Evolutionary conservation across 1,140 invertebrate species (phyloP).

Genomic region (Drosophila bocki): DNA sequence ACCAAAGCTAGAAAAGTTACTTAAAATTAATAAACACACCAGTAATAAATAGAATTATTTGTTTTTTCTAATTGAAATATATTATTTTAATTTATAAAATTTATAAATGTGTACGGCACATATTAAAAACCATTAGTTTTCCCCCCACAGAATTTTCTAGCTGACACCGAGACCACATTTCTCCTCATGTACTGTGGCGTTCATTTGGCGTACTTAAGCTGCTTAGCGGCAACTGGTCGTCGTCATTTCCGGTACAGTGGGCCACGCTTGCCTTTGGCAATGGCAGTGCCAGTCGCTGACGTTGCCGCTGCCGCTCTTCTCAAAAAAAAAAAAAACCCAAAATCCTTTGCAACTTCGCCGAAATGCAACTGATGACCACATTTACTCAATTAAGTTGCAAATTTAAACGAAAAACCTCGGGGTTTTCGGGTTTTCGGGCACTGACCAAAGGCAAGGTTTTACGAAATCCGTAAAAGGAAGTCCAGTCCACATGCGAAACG

Average conservation of each 20-base stretch:
- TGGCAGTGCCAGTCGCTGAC: conserved; percentile 2
- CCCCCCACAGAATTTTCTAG: background rate
- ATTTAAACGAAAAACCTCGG: conserved; percentile 30
- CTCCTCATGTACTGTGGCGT: conserved; percentile 14
- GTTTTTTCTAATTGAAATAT: background rate
- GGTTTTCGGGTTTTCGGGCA: background rate
- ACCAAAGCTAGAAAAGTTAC: background rate
- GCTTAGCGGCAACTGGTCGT: conserved; percentile 63
- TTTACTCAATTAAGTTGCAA: conserved; percentile 70
- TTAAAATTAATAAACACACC: background rate
- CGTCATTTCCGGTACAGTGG: conserved; percentile 60
- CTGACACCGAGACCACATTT: conserved; percentile 6
- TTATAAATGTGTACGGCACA: background rate
- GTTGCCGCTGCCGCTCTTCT: background rate
- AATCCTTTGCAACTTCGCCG: conserved; percentile 18
- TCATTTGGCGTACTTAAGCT: conserved; percentile 51
- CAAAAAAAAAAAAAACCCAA: background rate
- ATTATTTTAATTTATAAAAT: background rate
- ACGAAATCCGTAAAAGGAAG: conserved; percentile 2
- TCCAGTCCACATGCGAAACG: background rate
- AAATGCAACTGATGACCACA: conserved; percentile 65
- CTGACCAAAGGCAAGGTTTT: conserved; percentile 1
- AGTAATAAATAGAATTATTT: background rate
- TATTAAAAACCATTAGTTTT: background rate
- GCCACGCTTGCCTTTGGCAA: conserved; percentile 45